These are phyloP conservation scores for Aleiodes alternator DNA, from an alignment of 2,888 invertebrate species.

Conservation along the genomic window DNA sequence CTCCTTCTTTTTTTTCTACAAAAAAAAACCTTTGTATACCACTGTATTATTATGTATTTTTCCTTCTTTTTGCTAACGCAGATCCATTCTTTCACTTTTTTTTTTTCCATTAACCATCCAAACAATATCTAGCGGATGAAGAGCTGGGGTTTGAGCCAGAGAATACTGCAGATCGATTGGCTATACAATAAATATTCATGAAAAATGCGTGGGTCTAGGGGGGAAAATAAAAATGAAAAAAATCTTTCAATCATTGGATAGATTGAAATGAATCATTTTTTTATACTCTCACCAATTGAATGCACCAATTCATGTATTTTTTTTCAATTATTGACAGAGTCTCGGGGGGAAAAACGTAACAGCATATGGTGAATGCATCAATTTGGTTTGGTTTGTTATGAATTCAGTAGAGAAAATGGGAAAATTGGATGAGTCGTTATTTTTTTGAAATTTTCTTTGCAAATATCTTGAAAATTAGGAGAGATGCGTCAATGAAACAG, in stretches of 20 bases:
- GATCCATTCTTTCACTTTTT: background rate
- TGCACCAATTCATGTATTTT: too few species aligned
- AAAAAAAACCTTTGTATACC: background rate
- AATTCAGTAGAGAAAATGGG: too few species aligned
- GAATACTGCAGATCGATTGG: constrained; percentile 1
- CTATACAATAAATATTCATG: constrained; percentile 25
- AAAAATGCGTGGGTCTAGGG: constrained; percentile 3
- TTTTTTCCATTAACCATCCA: constrained; percentile 9
- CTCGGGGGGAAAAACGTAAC: too few species aligned
- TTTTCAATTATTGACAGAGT: too few species aligned
- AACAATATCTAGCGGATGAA: constrained; percentile 12
- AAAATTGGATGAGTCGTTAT: too few species aligned
- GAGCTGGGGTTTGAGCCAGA: background rate
- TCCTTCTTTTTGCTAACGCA: too few species aligned
- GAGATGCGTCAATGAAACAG: too few species aligned
- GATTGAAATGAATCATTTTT: background rate
- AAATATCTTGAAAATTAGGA: too few species aligned
- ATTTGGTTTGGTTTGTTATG: too few species aligned
- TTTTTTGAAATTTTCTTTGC: too few species aligned
- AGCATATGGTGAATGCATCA: too few species aligned
- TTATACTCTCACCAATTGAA: background rate
- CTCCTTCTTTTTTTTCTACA: background rate
- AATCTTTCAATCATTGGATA: background rate
- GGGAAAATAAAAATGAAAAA: background rate
- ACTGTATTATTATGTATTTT: constrained; percentile 1